A percentile compares a stretch with the other conserved stretches of the same genome.
phyloP scores from a whole-genome alignment of 2,888 invertebrate genomes.

The Stenoptilia bipunctidactyla region DNA sequence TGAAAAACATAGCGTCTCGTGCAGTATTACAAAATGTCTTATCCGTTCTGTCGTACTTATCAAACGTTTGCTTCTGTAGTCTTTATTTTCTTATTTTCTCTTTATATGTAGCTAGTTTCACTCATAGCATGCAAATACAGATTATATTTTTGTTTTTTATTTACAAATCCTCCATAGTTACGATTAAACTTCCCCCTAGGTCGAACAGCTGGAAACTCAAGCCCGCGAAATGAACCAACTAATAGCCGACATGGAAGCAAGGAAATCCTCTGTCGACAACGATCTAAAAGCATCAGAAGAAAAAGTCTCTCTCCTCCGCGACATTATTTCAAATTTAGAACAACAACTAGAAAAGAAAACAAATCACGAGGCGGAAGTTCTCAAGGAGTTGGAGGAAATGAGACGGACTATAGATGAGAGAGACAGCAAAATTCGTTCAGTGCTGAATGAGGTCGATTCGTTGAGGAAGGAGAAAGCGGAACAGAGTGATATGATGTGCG shows the following conservation, averaged over 20 bases:
- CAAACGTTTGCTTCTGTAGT: too few species aligned
- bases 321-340: conserved; percentile 84
- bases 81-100: too few species aligned
- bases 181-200: too few species aligned
- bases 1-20: too few species aligned
- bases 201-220: conserved; percentile 83
- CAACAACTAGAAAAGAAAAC: conserved; percentile 78
- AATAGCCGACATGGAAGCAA: conserved; percentile 72
- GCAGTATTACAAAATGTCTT: too few species aligned
- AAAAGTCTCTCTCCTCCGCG: conserved; percentile 79
- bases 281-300: conserved; percentile 83
- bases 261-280: conserved; percentile 75
- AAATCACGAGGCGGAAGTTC: conserved; percentile 72
- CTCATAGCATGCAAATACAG: too few species aligned
- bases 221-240: conserved; percentile 76
- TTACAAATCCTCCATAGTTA: too few species aligned
- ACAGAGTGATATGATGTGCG: conserved; percentile 42
- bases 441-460: conserved; percentile 66
- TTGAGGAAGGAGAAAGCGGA: conserved; percentile 54
- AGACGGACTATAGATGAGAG: conserved; percentile 67
- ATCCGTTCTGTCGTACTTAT: too few species aligned
- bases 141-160: too few species aligned
- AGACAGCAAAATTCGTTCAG: conserved; percentile 65
- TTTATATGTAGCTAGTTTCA: too few species aligned
- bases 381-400: conserved; percentile 71